These are phyloP conservation scores for Amazona guildingii DNA, from an alignment of 2,113 vertebrate genomes.

Conservation along the genomic window DNA sequence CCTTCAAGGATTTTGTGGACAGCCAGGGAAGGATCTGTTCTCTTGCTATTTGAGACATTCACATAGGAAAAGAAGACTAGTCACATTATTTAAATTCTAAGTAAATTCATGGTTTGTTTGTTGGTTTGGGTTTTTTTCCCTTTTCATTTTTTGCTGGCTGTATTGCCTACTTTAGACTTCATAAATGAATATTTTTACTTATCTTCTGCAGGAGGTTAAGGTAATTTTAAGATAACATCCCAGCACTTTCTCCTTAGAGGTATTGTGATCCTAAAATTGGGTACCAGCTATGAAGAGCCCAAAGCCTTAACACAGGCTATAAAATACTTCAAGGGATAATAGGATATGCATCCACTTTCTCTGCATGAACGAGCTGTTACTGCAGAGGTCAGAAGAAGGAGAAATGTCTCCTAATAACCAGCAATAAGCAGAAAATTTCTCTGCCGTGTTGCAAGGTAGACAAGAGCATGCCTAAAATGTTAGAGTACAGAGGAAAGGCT, in stretches of 20 bases:
- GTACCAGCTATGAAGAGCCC: background rate
- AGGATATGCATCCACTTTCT: constrained; percentile 43
- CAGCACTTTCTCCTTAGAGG: background rate
- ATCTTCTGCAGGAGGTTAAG: background rate
- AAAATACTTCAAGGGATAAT: constrained; percentile 37
- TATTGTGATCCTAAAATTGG: background rate
- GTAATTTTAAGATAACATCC: background rate
- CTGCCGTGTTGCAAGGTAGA: background rate
- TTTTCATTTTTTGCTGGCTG: background rate
- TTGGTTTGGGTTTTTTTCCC: background rate
- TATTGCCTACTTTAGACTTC: background rate
- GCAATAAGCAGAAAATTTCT: background rate
- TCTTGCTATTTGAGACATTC: background rate
- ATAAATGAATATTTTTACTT: background rate
- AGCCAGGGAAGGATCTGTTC: background rate
- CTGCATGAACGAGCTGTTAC: constrained; percentile 39
- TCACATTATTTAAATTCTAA: background rate
- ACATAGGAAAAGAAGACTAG: background rate
- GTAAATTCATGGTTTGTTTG: background rate
- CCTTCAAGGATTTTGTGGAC: background rate
- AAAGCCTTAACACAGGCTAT: background rate
- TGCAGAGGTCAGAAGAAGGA: constrained; percentile 51
- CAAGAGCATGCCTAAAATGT: background rate
- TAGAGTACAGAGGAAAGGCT: background rate
- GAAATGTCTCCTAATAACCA: constrained; percentile 19